phyloP scores from a whole-genome alignment of 2,888 invertebrate genomes.

The Dendrolimus pini region DNA sequence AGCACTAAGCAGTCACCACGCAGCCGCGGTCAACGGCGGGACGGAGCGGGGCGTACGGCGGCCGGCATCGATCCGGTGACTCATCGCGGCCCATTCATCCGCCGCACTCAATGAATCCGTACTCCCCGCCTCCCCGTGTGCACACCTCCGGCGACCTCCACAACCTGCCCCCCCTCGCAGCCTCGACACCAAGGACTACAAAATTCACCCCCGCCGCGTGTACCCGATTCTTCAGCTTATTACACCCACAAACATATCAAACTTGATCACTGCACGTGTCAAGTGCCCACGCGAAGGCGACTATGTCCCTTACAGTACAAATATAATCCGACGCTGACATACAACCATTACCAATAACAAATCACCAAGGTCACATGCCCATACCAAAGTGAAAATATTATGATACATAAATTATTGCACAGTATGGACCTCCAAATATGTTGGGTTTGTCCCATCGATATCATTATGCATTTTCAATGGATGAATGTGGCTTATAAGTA shows the following conservation, averaged over 20 bases:
- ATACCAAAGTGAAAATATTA: not conserved
- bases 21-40: constrained; percentile 26
- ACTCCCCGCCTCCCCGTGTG: constrained; percentile 28
- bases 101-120: constrained; percentile 69
- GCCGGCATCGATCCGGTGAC: constrained; percentile 65
- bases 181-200: constrained; percentile 64
- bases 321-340: not conserved
- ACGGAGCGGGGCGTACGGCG: constrained; percentile 21
- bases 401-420: not conserved
- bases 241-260: constrained; percentile 42
- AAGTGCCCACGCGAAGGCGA: constrained; percentile 16
- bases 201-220: constrained; percentile 48
- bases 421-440: not conserved
- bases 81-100: constrained; percentile 72
- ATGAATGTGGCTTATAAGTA: no score
- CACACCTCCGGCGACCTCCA: constrained; percentile 28
- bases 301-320: not conserved
- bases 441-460: not conserved
- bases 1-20: constrained; percentile 23
- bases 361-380: not conserved
- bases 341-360: not conserved
- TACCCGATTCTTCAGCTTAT: constrained; percentile 50
- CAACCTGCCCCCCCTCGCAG: constrained; percentile 39
- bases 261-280: constrained; percentile 35
- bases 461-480: not conserved